These are phyloP conservation scores for Serinus canaria DNA, from an alignment of 2,113 vertebrate species.

Conservation along the genomic window DNA sequence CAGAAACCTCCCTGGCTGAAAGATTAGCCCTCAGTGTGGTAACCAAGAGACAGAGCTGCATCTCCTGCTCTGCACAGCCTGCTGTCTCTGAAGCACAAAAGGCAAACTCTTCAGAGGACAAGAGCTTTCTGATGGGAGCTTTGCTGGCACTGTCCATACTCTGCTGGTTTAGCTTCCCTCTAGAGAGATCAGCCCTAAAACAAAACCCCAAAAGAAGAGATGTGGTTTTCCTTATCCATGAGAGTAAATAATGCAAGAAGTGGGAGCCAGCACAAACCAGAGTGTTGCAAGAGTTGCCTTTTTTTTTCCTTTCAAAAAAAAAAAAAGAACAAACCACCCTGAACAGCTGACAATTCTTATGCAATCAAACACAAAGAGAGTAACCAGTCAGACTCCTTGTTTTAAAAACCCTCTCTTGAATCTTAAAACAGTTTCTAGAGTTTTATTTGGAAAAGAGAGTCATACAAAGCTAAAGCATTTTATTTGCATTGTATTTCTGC, in stretches of 20 bases:
- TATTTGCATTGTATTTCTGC: neutral
- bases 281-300: conserved; percentile 23
- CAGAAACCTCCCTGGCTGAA: neutral
- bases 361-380: conserved; percentile 36
- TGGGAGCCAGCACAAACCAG: neutral
- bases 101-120: neutral
- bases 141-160: neutral
- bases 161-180: neutral
- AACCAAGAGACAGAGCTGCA: neutral
- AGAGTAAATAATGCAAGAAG: conserved; percentile 23
- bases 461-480: neutral
- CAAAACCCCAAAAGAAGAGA: neutral
- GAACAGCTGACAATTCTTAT: conserved; percentile 54
- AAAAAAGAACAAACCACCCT: neutral
- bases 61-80: neutral
- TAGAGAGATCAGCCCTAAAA: neutral
- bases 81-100: neutral
- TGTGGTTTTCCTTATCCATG: neutral
- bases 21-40: neutral
- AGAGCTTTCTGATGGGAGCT: neutral
- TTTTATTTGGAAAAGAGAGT: conserved; percentile 35
- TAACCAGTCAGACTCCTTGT: neutral
- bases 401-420: neutral
- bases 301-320: neutral
- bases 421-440: neutral